Evolutionary conservation across 2,797 vertebrate species (phyloP).

Genomic region (Yasuhikotakia modesta): DNA sequence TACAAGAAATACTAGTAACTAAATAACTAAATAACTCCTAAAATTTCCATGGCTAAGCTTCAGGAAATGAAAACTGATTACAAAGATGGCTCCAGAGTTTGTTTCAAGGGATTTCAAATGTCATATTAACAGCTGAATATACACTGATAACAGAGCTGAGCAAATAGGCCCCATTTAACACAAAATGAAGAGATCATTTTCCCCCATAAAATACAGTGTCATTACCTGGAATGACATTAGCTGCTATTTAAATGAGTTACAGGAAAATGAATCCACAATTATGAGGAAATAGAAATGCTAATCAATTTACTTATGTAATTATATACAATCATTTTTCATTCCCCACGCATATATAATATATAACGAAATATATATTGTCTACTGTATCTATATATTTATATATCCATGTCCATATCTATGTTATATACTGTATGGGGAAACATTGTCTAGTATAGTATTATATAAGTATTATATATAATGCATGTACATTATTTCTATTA

Average conservation of each 20-base stretch:
- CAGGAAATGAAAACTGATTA: no score
- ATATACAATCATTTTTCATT: constrained; percentile 43
- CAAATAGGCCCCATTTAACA: background rate
- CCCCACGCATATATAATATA: constrained; percentile 1
- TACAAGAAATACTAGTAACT: background rate
- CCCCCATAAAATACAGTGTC: constrained; percentile 56
- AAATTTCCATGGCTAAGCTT: no score
- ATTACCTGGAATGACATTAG: constrained; percentile 72
- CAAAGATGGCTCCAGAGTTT: no score
- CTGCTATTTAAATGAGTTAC: constrained; percentile 68
- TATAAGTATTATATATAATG: no score
- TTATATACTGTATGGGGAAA: background rate
- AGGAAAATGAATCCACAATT: constrained; percentile 69
- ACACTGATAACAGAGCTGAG: constrained; percentile 37
- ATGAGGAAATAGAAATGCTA: constrained; percentile 65
- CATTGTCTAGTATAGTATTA: background rate
- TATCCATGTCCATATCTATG: no score
- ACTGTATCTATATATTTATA: no score
- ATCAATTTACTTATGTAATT: constrained; percentile 67
- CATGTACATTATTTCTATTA: no score
- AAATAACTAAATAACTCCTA: no score
- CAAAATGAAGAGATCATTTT: constrained; percentile 54
- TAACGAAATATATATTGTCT: background rate
- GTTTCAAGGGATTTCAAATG: no score
- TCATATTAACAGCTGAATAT: background rate